Base-by-base conservation (phyloP, 2,113 vertebrate genomes). In the Pygoscelis antarcticus region DNA sequence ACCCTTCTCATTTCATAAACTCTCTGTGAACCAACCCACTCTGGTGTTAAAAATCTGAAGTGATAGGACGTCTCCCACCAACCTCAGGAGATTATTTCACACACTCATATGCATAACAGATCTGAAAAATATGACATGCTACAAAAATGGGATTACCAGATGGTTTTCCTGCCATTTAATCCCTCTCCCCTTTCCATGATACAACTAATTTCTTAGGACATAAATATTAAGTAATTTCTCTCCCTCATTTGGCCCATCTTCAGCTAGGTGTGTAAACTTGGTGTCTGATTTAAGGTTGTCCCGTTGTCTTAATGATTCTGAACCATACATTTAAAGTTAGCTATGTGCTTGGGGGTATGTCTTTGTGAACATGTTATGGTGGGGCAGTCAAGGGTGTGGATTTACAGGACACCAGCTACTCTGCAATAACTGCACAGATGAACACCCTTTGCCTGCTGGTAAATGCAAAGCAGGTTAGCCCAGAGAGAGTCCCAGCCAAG, bases 341-440 rank as follows among this genome's bases (percentile, higher is more conserved):
- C 61, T 87, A 26, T 8, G 38, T 80, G 93, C 96, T 94, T 46
- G 55, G 91, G 91, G 93, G 62, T 75, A 87, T 47, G 74, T 64
- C 57, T 85, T 91, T 3, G 1, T 57, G 61, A 91, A 65, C 42
- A 44, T 30, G 44, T 82, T 82, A 79, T 1, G 4, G 65, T 76
- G 84, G 95, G 66, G 90, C 78, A 91, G 70, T 71, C 77, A 91
- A 89, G 95, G 91, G 95, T 79, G 93, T 85, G 96, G 93, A 87
- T 96, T 89, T 94, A 89, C 17, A 74, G 87, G 87, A 91, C 74
- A 91, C 18, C 65, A 72, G 44, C 89, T 85, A 71, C 57, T 42
- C 70, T 72, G 77, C 84, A 79, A 9, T 79, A 89, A 79, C 44
- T 79, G 54, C 87, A 69, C 1, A 2, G 69, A 55, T 27, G 15